phyloP scores from a whole-genome alignment of 2,797 vertebrate species.

The Phalloptychus januarius region DNA sequence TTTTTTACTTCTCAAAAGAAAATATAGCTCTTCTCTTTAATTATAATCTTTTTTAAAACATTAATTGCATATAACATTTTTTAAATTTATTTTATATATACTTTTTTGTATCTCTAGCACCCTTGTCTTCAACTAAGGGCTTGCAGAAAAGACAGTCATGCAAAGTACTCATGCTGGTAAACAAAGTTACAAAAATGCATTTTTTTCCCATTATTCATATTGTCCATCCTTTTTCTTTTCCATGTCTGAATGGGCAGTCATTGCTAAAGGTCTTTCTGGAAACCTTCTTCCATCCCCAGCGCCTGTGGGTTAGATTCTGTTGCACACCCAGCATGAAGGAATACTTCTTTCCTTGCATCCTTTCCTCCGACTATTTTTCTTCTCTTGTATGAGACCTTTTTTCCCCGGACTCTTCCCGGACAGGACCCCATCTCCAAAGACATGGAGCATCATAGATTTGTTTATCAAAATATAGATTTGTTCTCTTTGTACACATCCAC shows the following conservation, averaged over 20 bases:
- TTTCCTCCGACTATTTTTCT: conserved; percentile 55
- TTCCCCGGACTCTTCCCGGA: conserved; percentile 37
- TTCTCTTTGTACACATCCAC: conserved; percentile 78
- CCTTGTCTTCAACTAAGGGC: conserved; percentile 84
- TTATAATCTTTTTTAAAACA: conserved; percentile 84
- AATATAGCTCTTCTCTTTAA: conserved; percentile 87
- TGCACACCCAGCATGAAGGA: conserved; percentile 24
- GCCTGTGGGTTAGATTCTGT: conserved; percentile 31
- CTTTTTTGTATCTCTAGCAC: conserved; percentile 83
- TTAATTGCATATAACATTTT: conserved; percentile 87
- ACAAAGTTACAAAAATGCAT: conserved; percentile 89
- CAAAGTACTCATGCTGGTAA: conserved; percentile 89
- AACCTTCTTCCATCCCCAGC: conserved; percentile 24
- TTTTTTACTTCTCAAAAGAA: conserved; percentile 83
- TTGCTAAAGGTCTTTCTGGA: conserved; percentile 58
- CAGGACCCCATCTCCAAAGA: conserved; percentile 57
- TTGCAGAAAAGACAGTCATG: conserved; percentile 88
- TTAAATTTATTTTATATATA: conserved; percentile 80
- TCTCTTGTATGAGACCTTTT: conserved; percentile 56
- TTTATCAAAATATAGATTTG: conserved; percentile 84
- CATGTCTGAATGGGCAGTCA: conserved; percentile 45
- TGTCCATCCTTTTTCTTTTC: conserved; percentile 60
- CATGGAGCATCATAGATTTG: conserved; percentile 70
- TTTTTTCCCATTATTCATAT: conserved; percentile 64
- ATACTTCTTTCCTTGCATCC: conserved; percentile 46